These are phyloP conservation scores for Perithous albicinctus DNA, from an alignment of 2,888 invertebrate species.

Conservation along the genomic window DNA sequence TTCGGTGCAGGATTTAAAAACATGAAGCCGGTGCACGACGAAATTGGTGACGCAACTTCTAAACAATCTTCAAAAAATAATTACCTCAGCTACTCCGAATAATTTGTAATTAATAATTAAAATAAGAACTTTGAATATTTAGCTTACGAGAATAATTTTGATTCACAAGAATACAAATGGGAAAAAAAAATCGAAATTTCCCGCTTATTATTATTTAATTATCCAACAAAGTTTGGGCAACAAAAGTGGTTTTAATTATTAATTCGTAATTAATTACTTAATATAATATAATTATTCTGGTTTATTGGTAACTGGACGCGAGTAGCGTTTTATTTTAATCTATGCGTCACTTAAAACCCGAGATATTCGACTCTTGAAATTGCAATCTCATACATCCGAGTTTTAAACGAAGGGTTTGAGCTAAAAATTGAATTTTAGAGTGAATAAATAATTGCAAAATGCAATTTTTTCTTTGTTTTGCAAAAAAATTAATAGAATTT, in stretches of 20 bases:
- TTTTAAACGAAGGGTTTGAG: neutral
- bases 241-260: neutral
- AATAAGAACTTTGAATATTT: too few species aligned
- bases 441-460: neutral
- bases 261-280: neutral
- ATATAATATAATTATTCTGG: neutral
- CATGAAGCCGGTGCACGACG: slow-evolving; percentile 23
- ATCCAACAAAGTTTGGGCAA: too few species aligned
- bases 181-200: too few species aligned
- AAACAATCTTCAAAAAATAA: slow-evolving; percentile 41
- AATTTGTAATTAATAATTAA: neutral
- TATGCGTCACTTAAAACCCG: slow-evolving; percentile 19
- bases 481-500: neutral
- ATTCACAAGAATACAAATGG: too few species aligned
- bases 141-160: too few species aligned
- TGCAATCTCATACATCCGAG: neutral
- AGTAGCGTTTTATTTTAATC: neutral
- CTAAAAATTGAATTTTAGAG: neutral
- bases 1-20: slow-evolving; percentile 1
- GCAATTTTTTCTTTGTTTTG: neutral
- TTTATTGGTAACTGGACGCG: neutral
- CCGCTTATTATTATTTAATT: neutral
- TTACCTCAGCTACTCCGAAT: neutral
- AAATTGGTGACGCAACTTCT: slow-evolving; percentile 34
- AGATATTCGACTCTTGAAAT: neutral